Percentiles rank a stretch among this genome's conserved stretches.
phyloP scores from a whole-genome alignment of 2,113 vertebrate genomes.

The Plestiodon gilberti region DNA sequence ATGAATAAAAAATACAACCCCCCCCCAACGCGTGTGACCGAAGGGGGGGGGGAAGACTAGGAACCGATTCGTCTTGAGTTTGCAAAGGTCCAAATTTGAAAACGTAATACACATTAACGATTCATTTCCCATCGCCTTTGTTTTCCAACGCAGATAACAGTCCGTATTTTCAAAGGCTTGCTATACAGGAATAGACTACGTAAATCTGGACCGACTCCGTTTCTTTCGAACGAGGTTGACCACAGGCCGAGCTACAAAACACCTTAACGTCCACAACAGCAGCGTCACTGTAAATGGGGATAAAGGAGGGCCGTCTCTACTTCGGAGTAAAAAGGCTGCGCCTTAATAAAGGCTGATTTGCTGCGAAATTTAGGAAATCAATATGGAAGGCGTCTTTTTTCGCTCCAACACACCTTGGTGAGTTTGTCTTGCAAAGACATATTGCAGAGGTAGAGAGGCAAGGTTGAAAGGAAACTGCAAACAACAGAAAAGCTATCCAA shows the following conservation, averaged over 20 bases:
- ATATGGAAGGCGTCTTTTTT: fast-evolving
- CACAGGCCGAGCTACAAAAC: neutral
- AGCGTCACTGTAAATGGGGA: neutral
- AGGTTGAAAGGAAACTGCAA: no score
- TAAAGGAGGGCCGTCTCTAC: neutral
- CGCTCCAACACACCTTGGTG: neutral
- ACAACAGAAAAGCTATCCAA: no score
- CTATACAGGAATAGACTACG: neutral
- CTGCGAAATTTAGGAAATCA: neutral
- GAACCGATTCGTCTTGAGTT: neutral
- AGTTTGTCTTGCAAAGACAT: neutral
- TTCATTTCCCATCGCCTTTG: neutral
- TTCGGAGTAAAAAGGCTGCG: neutral
- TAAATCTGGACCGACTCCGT: neutral
- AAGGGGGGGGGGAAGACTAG: neutral
- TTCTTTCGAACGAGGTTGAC: neutral
- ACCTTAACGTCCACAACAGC: neutral
- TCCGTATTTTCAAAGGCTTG: neutral
- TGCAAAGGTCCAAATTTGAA: neutral
- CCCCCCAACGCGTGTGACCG: no score
- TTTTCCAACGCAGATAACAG: no score
- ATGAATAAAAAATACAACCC: no score
- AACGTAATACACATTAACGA: neutral
- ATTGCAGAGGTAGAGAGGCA: no score
- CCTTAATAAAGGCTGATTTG: neutral